Base-by-base conservation (phyloP, 2,797 vertebrate genomes). In the Melanotaenia nigrans region DNA sequence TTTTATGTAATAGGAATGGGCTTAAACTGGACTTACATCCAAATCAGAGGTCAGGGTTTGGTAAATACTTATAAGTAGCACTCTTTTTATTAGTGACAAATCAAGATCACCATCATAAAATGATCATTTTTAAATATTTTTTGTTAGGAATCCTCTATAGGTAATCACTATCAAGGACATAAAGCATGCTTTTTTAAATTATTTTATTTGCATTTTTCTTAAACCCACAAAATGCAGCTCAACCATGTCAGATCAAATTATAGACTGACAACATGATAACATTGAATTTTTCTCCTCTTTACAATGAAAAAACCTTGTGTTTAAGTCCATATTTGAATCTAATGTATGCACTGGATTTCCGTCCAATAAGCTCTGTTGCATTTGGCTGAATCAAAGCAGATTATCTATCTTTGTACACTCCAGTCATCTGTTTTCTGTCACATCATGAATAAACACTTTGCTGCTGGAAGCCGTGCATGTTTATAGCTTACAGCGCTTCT, bases 331-430 rank as follows among this genome's bases (percentile, higher is more conserved):
- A 28, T 55, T 28, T 25, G 22, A 10, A 36, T 54, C 10, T 11
- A 53, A 3, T 10, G 20, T 47, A n/a, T n/a, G 16, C 53, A 55
- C 25, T 55, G 25, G 56, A 36, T 22, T 7, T 7, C 30, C 1
- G 30, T 49, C 40, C 18, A 24, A 38, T 60, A 24, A 28, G 35
- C 33, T 53, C 6, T 61, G 57, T 12, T 30, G 42, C 56, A 49
- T 60, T 49, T 59, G 16, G 65, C 47, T 36, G 32, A 68, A 69
- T 61, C 30, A n/a, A 14, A 36, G 16, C 47, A 51, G 30, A 51
- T 8, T 16, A 11, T 60, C 30, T 7, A 35, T 65, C 35, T 5
- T 2, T 13, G 20, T 20, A 32, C 25, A 20, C 16, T 30, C 20
- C 18, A 7, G 8, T 47, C 45, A n/a, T 47, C 45, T 47, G 45